These are phyloP conservation scores for Harpalus rufipes DNA, from an alignment of 2,888 invertebrate species.

Conservation along the genomic window DNA sequence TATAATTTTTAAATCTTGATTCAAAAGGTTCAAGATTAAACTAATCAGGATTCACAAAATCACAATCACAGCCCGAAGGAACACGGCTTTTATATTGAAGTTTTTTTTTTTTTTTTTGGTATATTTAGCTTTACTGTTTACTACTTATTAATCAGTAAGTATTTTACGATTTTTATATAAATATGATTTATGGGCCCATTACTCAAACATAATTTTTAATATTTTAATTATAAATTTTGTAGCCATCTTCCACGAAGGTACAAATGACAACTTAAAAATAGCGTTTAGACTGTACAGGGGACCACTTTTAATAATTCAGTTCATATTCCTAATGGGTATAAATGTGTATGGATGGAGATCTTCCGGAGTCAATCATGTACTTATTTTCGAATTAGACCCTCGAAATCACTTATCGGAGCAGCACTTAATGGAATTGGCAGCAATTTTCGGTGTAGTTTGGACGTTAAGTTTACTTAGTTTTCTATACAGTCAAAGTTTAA, in stretches of 20 bases:
- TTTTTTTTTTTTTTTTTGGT: too few relatives aligned
- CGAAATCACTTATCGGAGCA: constrained; percentile 88
- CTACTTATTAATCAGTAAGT: too few relatives aligned
- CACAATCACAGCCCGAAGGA: too few relatives aligned
- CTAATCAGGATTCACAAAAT: too few relatives aligned
- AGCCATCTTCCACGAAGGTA: constrained; percentile 79
- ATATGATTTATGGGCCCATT: too few relatives aligned
- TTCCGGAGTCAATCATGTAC: constrained; percentile 90
- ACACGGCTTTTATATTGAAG: too few relatives aligned
- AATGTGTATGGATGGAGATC: constrained; percentile 91
- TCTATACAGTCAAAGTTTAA: constrained; percentile 82
- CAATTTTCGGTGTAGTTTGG: constrained; percentile 88
- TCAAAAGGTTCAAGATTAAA: too few relatives aligned
- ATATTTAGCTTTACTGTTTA: too few relatives aligned
- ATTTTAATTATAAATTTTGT: constrained; percentile 69
- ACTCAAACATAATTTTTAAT: neutral
- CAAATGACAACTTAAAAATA: constrained; percentile 81
- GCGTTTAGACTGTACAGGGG: constrained; percentile 89
- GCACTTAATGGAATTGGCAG: constrained; percentile 87
- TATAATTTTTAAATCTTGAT: too few relatives aligned
- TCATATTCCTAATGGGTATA: constrained; percentile 87
- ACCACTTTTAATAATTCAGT: constrained; percentile 86
- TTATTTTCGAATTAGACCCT: constrained; percentile 91
- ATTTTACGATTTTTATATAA: too few relatives aligned
- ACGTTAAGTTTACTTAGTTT: constrained; percentile 84